These are phyloP conservation scores for Jaculus jaculus DNA, from an alignment of 2,113 vertebrate genomes.

Conservation along the genomic window DNA sequence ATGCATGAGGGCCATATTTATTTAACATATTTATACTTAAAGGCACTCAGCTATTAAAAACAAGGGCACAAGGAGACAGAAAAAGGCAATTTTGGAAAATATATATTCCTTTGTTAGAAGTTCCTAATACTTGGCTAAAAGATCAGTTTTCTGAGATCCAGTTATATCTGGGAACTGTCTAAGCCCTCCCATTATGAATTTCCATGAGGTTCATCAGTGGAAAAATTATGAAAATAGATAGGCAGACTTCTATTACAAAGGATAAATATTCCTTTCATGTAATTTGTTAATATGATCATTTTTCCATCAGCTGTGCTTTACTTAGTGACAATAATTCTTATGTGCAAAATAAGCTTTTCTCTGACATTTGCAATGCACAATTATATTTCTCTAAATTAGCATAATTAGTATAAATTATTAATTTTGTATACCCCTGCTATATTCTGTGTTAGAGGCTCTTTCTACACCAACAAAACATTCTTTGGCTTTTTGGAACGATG, in stretches of 20 bases:
- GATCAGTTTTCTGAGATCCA: neutral
- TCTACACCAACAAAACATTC: neutral
- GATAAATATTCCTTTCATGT: neutral
- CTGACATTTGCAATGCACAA: neutral
- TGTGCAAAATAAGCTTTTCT: conserved; percentile 12
- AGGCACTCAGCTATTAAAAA: neutral
- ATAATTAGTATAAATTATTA: neutral
- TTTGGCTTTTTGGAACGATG: neutral
- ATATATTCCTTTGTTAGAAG: conserved; percentile 31
- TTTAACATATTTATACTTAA: conserved; percentile 26
- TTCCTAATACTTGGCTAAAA: neutral
- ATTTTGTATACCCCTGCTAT: neutral
- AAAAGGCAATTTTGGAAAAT: conserved; percentile 14
- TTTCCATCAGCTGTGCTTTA: conserved; percentile 23
- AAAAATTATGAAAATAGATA: neutral
- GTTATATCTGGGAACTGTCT: neutral
- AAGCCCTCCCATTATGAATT: neutral
- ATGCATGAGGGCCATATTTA: neutral
- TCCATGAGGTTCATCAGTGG: neutral
- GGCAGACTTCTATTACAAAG: neutral
- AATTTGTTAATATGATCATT: conserved; percentile 4
- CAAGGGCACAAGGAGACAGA: conserved; percentile 24
- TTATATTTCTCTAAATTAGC: conserved; percentile 32
- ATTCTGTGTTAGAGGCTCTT: neutral
- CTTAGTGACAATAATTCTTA: neutral